Evolutionary conservation across 2,113 vertebrate genomes (phyloP).

Genomic region (Mesitornis unicolor): DNA sequence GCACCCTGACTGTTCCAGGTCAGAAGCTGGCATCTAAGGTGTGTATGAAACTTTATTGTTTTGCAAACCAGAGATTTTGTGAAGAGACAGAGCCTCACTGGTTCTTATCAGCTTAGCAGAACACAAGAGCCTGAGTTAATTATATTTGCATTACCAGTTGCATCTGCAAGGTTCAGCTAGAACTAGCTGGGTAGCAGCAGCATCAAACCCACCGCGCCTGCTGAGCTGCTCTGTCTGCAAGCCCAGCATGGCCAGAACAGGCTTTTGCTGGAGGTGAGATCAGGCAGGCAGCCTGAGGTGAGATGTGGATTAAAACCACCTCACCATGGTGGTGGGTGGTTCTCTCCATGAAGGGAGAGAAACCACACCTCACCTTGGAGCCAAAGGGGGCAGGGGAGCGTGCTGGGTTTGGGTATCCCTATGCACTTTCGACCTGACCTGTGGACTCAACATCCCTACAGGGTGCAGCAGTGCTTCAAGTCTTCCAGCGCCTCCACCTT

Average conservation of each 20-base stretch:
- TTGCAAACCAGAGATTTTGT: background rate
- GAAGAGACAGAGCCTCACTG: background rate
- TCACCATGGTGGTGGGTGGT: fast-evolving
- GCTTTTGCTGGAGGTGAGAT: background rate
- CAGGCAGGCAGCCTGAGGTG: background rate
- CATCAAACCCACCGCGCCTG: fast-evolving
- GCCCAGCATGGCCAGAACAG: background rate
- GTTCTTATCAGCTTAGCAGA: background rate
- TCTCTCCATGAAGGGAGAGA: background rate
- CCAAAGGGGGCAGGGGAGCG: background rate
- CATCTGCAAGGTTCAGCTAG: background rate
- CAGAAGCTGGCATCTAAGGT: background rate
- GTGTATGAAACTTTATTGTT: background rate
- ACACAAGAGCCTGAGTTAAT: background rate
- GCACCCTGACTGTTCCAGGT: fast-evolving
- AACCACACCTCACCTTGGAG: background rate
- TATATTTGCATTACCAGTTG: background rate
- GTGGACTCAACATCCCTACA: fast-evolving
- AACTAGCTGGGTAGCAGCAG: background rate
- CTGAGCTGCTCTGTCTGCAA: background rate
- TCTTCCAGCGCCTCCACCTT: background rate
- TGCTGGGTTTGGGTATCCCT: background rate
- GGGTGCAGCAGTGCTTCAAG: background rate
- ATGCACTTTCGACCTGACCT: background rate
- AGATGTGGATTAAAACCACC: background rate